These are phyloP conservation scores for Argentina silus DNA, from an alignment of 2,797 vertebrate species.

Conservation along the genomic window DNA sequence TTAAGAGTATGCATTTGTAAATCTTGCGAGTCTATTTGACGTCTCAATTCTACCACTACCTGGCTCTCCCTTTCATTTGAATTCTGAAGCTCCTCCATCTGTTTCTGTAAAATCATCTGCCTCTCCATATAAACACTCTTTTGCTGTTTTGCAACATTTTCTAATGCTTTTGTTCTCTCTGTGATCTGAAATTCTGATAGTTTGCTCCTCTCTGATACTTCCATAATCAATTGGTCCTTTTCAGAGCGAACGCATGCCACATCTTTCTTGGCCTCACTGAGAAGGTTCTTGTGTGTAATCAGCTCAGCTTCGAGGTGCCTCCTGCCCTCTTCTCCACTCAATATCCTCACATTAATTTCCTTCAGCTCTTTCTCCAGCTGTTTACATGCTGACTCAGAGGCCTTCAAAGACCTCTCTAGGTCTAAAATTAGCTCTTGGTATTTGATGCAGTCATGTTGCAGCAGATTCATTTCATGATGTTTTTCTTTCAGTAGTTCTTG, in stretches of 20 bases:
- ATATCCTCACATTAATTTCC: slow-evolving; percentile 63
- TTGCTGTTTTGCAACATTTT: slow-evolving; percentile 64
- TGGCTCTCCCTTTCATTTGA: slow-evolving; percentile 64
- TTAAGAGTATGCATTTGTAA: slow-evolving; percentile 77
- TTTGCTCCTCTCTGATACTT: slow-evolving; percentile 63
- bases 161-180: slow-evolving; percentile 51
- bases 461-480: slow-evolving; percentile 86
- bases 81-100: slow-evolving; percentile 60
- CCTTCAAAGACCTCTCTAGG: slow-evolving; percentile 80
- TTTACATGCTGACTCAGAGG: slow-evolving; percentile 66
- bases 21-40: slow-evolving; percentile 66
- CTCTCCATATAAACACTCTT: slow-evolving; percentile 66
- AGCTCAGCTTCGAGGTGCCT: slow-evolving; percentile 66
- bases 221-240: slow-evolving; percentile 68
- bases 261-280: slow-evolving; percentile 71
- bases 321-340: slow-evolving; percentile 57
- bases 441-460: slow-evolving; percentile 87
- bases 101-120: slow-evolving; percentile 68
- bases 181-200: slow-evolving; percentile 53
- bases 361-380: slow-evolving; percentile 72
- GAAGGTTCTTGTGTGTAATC: slow-evolving; percentile 49
- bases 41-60: slow-evolving; percentile 64
- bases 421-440: slow-evolving; percentile 87
- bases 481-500: slow-evolving; percentile 89
- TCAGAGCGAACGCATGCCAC: slow-evolving; percentile 65